Base-by-base conservation (phyloP, 1,140 invertebrate species). In the Pseudobourletiella spinata region DNA sequence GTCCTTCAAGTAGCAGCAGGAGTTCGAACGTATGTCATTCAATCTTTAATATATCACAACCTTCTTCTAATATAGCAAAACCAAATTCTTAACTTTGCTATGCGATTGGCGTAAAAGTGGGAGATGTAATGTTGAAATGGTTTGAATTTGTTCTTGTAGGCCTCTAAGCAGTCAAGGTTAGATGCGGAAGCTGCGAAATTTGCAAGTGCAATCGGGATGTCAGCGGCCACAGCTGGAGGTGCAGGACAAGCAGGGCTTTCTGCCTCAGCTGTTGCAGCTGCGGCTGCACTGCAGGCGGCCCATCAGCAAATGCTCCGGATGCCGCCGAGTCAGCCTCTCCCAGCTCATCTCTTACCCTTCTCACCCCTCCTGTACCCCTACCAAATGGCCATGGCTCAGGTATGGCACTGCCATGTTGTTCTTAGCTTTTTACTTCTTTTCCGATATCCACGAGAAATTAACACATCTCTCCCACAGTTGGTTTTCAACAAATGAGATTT, bases 301-400 rank as follows among this genome's bases (percentile, higher is more conserved):
- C 74, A 76, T 68, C 85, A 79, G 77, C 82, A 81, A 68, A 82
- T 84, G 64, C 79, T 79, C 30, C 71, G 75, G 74, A 78, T 75
- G 52, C 71, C 76, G 42, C 73, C 71, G 22, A 74, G 69, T 30
- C 76, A 74, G 52, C 72, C 62, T 55, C 67, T 77, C 64, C 82
- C 86, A 42, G 86, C 88, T 44, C 87, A 91, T 68, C 85, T 91
- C 81, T 82, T 90, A 74, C 86, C 87, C 59, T 89, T 91, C 74
- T 86, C 85, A 35, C 88, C 89, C 11, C 78, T 92, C 25, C 77
- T 92, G 2, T 91, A 91, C 76, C 87, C 87, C 0, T 90, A 91
- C 75, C 89, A 91, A 76, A 78, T 91, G 68, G 86, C 86, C 44
- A 88, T 89, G 86, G 85, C 84, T 44, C 84, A 86, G 70, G 83